A percentile compares a stretch with the other conserved stretches of the same genome.
Evolutionary conservation across 1,140 invertebrate genomes (phyloP).

Genomic region (Drosophila saltans): DNA sequence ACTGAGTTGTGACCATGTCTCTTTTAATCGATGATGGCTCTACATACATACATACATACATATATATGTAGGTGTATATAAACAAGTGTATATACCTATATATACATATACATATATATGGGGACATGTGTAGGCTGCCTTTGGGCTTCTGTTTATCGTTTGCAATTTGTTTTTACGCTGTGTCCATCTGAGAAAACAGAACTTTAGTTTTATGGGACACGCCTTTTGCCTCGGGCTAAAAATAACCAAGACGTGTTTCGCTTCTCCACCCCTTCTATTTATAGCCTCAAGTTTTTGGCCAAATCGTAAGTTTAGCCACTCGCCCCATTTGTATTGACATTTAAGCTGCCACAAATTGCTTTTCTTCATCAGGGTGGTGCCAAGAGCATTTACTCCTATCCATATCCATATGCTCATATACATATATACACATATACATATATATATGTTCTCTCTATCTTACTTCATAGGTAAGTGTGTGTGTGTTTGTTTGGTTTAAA

Average conservation of each 20-base stretch:
- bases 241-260: slow-evolving; percentile 63
- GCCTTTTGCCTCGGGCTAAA: slow-evolving; percentile 51
- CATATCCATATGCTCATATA: slow-evolving; percentile 38
- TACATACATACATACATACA: background rate
- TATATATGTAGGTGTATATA: background rate
- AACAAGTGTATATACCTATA: background rate
- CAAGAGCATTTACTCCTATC: slow-evolving; percentile 17
- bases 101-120: slow-evolving; percentile 3
- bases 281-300: slow-evolving; percentile 49
- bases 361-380: slow-evolving; percentile 44
- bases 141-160: slow-evolving; percentile 67
- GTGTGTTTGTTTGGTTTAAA: slow-evolving; percentile 4
- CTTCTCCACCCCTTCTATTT: slow-evolving; percentile 45
- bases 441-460: background rate
- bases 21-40: slow-evolving; percentile 11
- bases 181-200: slow-evolving; percentile 53
- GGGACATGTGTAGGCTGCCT: slow-evolving; percentile 43
- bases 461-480: slow-evolving; percentile 3
- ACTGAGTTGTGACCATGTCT: slow-evolving; percentile 7
- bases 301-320: slow-evolving; percentile 38
- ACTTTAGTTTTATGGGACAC: slow-evolving; percentile 68
- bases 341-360: slow-evolving; percentile 78
- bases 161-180: slow-evolving; percentile 78
- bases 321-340: slow-evolving; percentile 57
- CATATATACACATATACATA: slow-evolving; percentile 10